Base-by-base conservation (phyloP, 2,113 vertebrate genomes). In the Tragulus kanchil region DNA sequence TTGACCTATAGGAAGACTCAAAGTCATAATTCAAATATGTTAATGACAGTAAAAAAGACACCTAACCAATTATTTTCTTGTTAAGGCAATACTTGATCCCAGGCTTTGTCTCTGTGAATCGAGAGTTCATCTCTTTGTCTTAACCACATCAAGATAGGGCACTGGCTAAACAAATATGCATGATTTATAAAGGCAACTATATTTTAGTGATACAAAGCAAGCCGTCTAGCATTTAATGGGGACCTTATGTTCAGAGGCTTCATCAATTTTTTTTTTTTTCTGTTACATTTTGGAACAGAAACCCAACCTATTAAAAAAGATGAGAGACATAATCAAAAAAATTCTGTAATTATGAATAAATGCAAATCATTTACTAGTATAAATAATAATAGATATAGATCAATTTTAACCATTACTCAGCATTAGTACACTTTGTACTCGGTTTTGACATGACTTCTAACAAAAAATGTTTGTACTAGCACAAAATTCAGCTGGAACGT, bases 11-110 rank as follows among this genome's bases (percentile, higher is more conserved):
- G 94, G 94, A 93, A 95, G 78, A 82, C 58, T 42, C 73, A 58
- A 89, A 95, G 67, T 93, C 81, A 87, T 95, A 86, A 89, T 75
- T 93, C 95, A 94, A 93, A 95, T 86, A 94, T 54, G 48, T 16
- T 92, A 97, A 88, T 77, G 28, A 77, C 52, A 14, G 26, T 26
- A 75, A 84, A 92, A 85, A 42, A 89, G 93, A 84, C 36, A 94
- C 31, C 77, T 92, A 65, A 82, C 36, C 75, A 81, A 89, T 95
- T 96, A 81, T 58, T 77, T 95, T 89, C 64, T 77, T 89, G 81
- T 83, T 87, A 83, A 85, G 64, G 62, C 15, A 58, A 12, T 50
- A 36, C 36, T 92, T 90, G 65, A 77, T 75, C 45, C 62, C 25
- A 96, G 71, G 8, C 69, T 93, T 85, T 91, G 73, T 95, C 79